Conservation (phyloP, 2,797 vertebrate genomes). For the Arnoldichthys spilopterus region DNA sequence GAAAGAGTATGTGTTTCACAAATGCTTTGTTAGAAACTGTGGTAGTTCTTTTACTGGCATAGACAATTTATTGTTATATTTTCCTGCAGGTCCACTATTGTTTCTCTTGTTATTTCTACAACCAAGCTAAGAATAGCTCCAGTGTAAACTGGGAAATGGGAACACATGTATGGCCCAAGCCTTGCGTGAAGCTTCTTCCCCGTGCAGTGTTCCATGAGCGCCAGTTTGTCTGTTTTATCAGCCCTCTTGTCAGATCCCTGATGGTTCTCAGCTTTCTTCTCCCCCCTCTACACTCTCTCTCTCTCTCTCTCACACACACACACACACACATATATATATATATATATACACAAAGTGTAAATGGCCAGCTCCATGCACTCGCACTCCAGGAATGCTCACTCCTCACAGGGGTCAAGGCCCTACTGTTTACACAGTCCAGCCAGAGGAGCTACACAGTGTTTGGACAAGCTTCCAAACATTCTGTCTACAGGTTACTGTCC, state of each 20-base stretch:
- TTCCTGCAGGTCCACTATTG: conserved; percentile 15
- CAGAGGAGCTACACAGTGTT: conserved; percentile 76
- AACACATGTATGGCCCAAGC: not conserved
- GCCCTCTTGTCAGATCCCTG: conserved; percentile 45
- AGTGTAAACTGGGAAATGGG: conserved; percentile 35
- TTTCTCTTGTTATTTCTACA: conserved; percentile 36
- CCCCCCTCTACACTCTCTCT: conserved; percentile 24
- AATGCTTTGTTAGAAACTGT: too few relatives aligned
- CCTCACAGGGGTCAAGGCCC: conserved; percentile 72
- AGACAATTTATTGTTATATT: conserved; percentile 40
- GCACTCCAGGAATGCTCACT: conserved; percentile 70
- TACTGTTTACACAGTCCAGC: conserved; percentile 80
- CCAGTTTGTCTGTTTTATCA: conserved; percentile 50
- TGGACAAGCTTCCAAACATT: conserved; percentile 82
- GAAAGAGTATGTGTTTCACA: not conserved
- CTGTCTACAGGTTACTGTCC: conserved; percentile 65
- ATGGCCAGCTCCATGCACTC: conserved; percentile 69
- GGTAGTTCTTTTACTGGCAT: conserved; percentile 9
- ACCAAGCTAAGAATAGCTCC: conserved; percentile 43
- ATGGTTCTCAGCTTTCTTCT: conserved; percentile 54
- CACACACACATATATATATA: not conserved
- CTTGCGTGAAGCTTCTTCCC: conserved; percentile 24
- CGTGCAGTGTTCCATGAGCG: conserved; percentile 55
- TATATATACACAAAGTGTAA: conserved; percentile 6
- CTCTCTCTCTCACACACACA: not conserved